These are phyloP conservation scores for Brachycybe producta DNA, from an alignment of 2,888 invertebrate genomes.

Conservation along the genomic window DNA sequence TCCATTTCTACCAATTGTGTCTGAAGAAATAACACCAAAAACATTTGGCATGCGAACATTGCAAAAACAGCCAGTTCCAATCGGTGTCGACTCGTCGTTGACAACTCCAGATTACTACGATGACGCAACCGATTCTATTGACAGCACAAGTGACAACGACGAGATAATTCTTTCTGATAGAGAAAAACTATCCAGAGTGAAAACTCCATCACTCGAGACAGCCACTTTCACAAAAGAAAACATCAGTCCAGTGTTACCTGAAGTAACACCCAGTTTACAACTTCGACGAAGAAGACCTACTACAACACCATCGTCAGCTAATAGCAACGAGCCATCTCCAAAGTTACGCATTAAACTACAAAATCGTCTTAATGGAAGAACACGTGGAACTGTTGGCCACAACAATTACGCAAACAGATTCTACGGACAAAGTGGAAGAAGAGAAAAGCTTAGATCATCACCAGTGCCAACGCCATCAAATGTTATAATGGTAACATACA, in stretches of 20 bases:
- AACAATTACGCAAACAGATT: constrained; percentile 14
- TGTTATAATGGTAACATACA: constrained; percentile 25
- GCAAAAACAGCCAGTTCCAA: constrained; percentile 3
- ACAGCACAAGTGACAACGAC: background rate
- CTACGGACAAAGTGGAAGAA: background rate
- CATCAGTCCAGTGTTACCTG: background rate
- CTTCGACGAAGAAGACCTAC: constrained; percentile 6
- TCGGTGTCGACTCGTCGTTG: background rate
- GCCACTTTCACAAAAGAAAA: constrained; percentile 3
- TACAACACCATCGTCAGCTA: background rate
- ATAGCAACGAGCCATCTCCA: background rate
- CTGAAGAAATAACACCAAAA: background rate
- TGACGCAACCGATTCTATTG: background rate
- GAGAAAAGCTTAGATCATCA: constrained; percentile 2
- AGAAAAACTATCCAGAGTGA: background rate
- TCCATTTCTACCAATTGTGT: too few relatives aligned
- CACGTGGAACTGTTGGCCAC: background rate
- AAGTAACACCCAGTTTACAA: constrained; percentile 1
- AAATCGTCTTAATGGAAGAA: constrained; percentile 9
- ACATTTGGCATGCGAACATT: constrained; percentile 12
- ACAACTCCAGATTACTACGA: background rate
- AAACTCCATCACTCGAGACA: constrained; percentile 10
- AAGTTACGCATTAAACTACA: constrained; percentile 8
- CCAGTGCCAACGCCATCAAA: constrained; percentile 20
- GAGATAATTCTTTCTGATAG: background rate